Conservation (phyloP, 2,113 vertebrate genomes). For the Archilochus colubris region DNA sequence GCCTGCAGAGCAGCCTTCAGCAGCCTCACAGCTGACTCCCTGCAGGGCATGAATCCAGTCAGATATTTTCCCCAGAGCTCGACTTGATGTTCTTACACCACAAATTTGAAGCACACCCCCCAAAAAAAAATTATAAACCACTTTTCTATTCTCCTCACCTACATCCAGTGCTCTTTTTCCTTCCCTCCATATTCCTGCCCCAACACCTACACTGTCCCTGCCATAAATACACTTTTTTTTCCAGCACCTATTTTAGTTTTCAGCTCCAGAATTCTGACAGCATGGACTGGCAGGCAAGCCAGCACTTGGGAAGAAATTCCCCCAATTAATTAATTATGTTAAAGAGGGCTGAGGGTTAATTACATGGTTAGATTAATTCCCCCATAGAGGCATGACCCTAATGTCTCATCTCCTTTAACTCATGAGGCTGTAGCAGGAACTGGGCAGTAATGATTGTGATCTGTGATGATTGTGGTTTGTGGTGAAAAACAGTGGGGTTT, state of each 20-base stretch:
- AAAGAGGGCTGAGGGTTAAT: neutral
- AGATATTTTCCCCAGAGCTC: neutral
- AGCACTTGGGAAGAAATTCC: neutral
- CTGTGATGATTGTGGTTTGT: neutral
- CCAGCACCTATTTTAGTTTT: neutral
- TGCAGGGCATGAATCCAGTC: rapidly evolving
- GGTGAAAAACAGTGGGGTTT: neutral
- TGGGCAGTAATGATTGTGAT: neutral
- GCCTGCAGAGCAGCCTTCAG: neutral
- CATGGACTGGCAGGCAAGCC: rapidly evolving
- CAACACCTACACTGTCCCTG: neutral
- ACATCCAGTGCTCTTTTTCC: neutral
- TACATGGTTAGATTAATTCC: neutral
- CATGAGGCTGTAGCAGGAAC: neutral
- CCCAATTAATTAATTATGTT: neutral
- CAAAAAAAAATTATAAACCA: neutral
- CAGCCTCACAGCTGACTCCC: rapidly evolving
- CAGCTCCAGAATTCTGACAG: neutral
- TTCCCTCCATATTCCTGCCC: rapidly evolving
- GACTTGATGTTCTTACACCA: neutral
- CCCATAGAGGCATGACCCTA: rapidly evolving
- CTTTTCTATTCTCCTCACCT: neutral
- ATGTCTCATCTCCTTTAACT: neutral
- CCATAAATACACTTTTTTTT: neutral
- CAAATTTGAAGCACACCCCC: neutral